Evolutionary conservation across 2,797 vertebrate species (phyloP).

Genomic region (Lithobates sylvaticus): DNA sequence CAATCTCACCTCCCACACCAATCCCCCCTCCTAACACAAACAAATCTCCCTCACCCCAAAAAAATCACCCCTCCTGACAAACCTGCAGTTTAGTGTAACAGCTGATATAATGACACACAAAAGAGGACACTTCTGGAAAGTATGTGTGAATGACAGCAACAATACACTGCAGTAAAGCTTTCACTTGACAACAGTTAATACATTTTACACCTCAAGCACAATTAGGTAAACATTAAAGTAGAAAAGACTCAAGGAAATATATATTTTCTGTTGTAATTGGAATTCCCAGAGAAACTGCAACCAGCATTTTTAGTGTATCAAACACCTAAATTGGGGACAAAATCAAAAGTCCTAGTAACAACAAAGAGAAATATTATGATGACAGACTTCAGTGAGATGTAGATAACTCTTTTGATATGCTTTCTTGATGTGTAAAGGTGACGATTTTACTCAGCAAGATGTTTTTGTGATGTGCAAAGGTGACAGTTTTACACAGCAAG

Average conservation of each 20-base stretch:
- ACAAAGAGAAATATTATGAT: constrained; percentile 47
- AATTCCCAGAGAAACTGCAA: constrained; percentile 31
- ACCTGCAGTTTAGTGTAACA: too few species aligned
- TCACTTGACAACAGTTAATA: not conserved
- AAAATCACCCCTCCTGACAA: too few species aligned
- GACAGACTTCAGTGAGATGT: constrained; percentile 54
- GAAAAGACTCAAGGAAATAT: constrained; percentile 5
- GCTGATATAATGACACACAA: not conserved
- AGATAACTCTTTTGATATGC: constrained; percentile 70
- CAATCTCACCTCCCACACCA: too few species aligned
- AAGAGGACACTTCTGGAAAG: not conserved
- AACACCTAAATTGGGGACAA: constrained; percentile 47
- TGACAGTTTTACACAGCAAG: constrained; percentile 76
- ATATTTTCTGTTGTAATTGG: constrained; percentile 31
- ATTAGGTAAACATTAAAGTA: constrained; percentile 5
- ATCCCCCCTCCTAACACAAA: too few species aligned
- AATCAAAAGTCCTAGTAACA: constrained; percentile 52
- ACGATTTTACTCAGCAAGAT: constrained; percentile 75
- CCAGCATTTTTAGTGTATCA: constrained; percentile 41
- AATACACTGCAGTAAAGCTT: not conserved
- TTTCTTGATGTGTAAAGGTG: constrained; percentile 75
- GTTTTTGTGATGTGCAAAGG: constrained; percentile 74
- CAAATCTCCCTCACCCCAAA: too few species aligned
- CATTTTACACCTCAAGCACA: not conserved
- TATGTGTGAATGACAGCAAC: not conserved